Percentiles rank a stretch among this genome's conserved stretches.
Evolutionary conservation across 2,113 vertebrate genomes (phyloP).

Genomic region (Danio rerio): DNA sequence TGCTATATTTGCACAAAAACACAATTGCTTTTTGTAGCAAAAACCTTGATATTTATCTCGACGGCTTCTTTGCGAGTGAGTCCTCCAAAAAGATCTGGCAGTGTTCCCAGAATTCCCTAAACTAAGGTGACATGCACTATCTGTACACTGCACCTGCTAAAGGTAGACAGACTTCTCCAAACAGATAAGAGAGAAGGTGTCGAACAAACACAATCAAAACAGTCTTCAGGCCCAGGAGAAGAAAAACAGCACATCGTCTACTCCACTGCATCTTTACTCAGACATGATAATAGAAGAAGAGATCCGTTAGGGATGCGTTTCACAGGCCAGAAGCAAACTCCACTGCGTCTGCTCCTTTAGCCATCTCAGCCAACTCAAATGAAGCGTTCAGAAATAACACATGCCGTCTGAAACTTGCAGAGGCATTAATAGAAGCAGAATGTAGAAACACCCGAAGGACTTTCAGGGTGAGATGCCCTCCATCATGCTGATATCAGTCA

Average conservation of each 20-base stretch:
- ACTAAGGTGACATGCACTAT: slow-evolving; percentile 65
- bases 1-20: neutral
- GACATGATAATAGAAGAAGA: slow-evolving; percentile 35
- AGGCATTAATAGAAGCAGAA: neutral
- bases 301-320: neutral
- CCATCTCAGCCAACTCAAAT: slow-evolving; percentile 9
- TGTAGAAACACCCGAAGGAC: slow-evolving; percentile 3
- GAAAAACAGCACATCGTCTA: neutral
- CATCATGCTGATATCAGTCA: slow-evolving; percentile 52
- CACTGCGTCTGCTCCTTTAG: neutral
- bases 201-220: slow-evolving; percentile 68
- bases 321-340: neutral
- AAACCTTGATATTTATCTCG: slow-evolving; percentile 41
- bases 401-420: neutral
- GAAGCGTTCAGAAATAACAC: neutral
- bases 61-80: slow-evolving; percentile 59
- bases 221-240: slow-evolving; percentile 46
- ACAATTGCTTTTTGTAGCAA: neutral
- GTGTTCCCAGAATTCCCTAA: slow-evolving; percentile 72
- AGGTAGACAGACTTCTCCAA: slow-evolving; percentile 63
- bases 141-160: slow-evolving; percentile 72
- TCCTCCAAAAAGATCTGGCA: slow-evolving; percentile 69
- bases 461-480: slow-evolving; percentile 21
- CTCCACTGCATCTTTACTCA: slow-evolving; percentile 46
- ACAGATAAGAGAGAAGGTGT: slow-evolving; percentile 65